These are phyloP conservation scores for Hydropotes inermis DNA, from an alignment of 2,113 vertebrate species.

Conservation along the genomic window DNA sequence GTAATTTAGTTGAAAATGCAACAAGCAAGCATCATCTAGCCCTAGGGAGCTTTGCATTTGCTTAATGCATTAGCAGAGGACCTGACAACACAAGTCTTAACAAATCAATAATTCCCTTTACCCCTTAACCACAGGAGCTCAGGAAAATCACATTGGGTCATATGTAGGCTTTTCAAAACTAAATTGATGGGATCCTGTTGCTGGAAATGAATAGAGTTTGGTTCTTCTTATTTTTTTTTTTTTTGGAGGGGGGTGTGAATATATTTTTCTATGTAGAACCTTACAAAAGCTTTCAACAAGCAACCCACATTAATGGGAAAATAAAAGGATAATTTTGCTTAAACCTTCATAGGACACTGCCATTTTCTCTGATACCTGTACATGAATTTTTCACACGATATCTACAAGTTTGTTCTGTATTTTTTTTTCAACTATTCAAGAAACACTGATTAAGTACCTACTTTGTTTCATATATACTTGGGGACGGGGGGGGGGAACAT, in stretches of 20 bases:
- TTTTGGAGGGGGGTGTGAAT: neutral
- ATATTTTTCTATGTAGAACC: neutral
- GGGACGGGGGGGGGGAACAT: neutral
- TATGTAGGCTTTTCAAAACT: neutral
- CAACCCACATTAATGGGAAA: neutral
- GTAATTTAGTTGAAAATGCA: conserved; percentile 16
- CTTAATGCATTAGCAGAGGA: neutral
- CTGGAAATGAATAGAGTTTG: neutral
- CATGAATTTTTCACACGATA: neutral
- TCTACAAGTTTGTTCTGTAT: neutral
- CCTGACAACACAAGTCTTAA: neutral
- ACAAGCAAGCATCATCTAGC: neutral
- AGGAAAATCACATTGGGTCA: neutral
- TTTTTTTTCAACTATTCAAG: neutral
- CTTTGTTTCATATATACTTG: neutral
- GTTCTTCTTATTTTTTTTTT: neutral
- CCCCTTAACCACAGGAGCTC: neutral
- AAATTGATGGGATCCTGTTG: neutral
- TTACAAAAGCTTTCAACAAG: neutral
- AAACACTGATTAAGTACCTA: neutral
- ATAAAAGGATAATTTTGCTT: neutral
- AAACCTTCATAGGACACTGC: neutral
- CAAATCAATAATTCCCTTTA: conserved; percentile 23
- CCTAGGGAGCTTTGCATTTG: conserved; percentile 5
- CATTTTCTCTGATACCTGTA: neutral